Base-by-base conservation (phyloP, 2,113 vertebrate species). In the Mirza zaza region DNA sequence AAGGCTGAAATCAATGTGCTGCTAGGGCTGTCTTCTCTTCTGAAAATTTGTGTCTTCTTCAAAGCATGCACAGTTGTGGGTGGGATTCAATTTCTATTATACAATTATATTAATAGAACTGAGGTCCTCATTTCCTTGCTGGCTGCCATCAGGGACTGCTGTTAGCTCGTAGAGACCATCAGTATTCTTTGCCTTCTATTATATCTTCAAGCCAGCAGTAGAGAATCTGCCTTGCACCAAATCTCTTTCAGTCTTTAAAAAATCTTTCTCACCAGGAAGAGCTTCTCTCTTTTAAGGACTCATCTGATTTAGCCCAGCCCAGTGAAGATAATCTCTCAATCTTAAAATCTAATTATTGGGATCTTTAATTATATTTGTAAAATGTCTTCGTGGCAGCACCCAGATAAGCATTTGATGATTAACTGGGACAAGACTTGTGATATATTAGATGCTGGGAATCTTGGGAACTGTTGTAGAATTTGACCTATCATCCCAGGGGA, bases 31-130 rank as follows among this genome's bases (percentile, higher is more conserved):
- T 10, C 6, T 9, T 27, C 15, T 39, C n/a, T 14, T 32, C 1
- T 34, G 12, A 29, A 71, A 29, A 23, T 9, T 45, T 13, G 4
- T 5, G 27, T 36, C 7, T 20, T 68, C 52, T 71, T 9, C 3
- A 17, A 55, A 84, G 0, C 3, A 3, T 8, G 2, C 3, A 12
- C 29, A 2, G 4, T 8, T 27, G 23, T 21, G 11, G 42, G 42
- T 17, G 20, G 1, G 29, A 77, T 29, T n/a, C 17, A 29, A 1
- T 59, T 59, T 84, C n/a, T n/a, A 18, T 45, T 13, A 7, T 57
- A 21, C 7, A 57, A 1, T 10, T 39, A 48, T 1, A 55, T 55
- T 55, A 55, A 18, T 55, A 68, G 12, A 39, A 15, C 2, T 1
- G 6, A 39, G 17, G 34, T 70, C 8, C 8, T 70, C n/a, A 32